Evolutionary conservation across 2,888 invertebrate species (phyloP).

Genomic region (Ecdyonurus torrentis): DNA sequence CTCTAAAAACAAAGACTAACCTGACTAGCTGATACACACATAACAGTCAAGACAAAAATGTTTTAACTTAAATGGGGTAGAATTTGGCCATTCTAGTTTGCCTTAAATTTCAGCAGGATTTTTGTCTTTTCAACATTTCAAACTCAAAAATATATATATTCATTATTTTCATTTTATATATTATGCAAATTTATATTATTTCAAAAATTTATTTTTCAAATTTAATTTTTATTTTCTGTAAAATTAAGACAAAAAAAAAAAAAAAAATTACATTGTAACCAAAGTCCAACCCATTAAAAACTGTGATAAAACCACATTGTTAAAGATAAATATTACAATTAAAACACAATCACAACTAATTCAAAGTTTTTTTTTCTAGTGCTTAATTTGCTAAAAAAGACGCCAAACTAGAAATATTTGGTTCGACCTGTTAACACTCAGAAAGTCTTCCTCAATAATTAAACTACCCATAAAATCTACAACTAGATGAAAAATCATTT

Average conservation of each 20-base stretch:
- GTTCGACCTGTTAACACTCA: constrained; percentile 14
- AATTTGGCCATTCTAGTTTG: constrained; percentile 18
- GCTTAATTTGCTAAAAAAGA: constrained; percentile 13
- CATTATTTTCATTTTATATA: neutral
- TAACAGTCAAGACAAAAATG: constrained; percentile 3
- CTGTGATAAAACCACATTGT: constrained; percentile 8
- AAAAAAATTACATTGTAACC: constrained; percentile 15
- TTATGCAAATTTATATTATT: neutral
- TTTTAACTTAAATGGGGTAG: constrained; percentile 16
- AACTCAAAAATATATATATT: neutral
- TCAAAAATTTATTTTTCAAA: neutral
- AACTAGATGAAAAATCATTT: constrained; percentile 17
- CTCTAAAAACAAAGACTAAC: neutral
- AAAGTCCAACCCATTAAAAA: constrained; percentile 19
- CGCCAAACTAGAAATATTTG: constrained; percentile 15
- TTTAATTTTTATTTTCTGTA: neutral
- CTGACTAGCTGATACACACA: constrained; percentile 2
- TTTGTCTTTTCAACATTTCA: neutral
- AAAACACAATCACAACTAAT: constrained; percentile 17
- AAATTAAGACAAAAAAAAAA: constrained; percentile 9
- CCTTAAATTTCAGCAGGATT: constrained; percentile 7
- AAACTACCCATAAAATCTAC: constrained; percentile 17
- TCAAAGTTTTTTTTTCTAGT: constrained; percentile 12
- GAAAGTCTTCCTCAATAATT: constrained; percentile 15
- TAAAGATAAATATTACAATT: constrained; percentile 13